Evolutionary conservation across 1,140 invertebrate species (phyloP).

Genomic region (Ctenoplectra terminalis): DNA sequence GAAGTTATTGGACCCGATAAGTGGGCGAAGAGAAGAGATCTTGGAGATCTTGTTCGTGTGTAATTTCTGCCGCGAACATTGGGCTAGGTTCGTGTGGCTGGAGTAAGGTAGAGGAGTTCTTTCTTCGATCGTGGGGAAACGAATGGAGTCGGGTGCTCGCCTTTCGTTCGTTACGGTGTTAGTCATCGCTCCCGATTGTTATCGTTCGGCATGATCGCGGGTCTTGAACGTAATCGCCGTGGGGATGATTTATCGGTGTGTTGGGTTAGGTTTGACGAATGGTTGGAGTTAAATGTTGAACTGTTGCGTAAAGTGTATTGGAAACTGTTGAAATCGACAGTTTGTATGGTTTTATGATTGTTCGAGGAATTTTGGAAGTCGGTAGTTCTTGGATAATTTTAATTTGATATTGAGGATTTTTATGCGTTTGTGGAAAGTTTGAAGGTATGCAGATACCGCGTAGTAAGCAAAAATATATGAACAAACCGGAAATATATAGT

Average conservation of each 20-base stretch:
- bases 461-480: no score
- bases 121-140: not conserved
- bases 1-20: no score
- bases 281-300: not conserved
- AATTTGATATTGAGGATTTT: no score
- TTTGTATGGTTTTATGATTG: no score
- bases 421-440: no score
- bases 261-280: not conserved
- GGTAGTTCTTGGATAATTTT: no score
- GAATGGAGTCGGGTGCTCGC: not conserved
- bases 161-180: not conserved
- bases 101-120: no score
- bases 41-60: not conserved
- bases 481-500: no score
- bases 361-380: no score
- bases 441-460: no score
- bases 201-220: slow-evolving; percentile 5
- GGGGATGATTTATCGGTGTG: not conserved
- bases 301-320: not conserved
- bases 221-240: not conserved
- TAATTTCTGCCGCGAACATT: not conserved
- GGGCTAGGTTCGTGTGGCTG: no score
- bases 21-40: not conserved
- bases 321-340: no score
- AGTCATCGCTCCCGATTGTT: slow-evolving; percentile 25